Evolutionary conservation across 2,797 vertebrate species (phyloP), one percentile per base, ranked within the genome.

Genomic region (Danionella dracula): DNA sequence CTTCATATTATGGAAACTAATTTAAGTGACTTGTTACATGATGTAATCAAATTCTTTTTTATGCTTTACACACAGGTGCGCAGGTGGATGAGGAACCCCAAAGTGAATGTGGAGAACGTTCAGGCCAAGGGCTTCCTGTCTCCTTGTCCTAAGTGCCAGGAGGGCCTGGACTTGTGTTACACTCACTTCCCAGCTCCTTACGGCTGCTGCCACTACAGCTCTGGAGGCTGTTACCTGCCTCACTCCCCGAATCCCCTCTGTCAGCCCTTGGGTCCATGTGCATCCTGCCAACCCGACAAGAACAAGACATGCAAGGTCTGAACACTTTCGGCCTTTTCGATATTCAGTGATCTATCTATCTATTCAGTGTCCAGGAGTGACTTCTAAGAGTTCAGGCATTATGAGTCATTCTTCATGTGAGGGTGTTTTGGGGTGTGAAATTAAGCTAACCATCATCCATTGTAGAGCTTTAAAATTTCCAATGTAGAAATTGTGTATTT

Each of bases 81-180:
- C 57, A 84, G 94, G 81, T 99, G 95, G 95, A 97, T 97, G 87
- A 90, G 93, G 62, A 97, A 89, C 73, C 93, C 95, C 0, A 92
- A 95, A 84, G 92, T 94, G 68, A 93, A 82, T 1, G 84, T 87
- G 77, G 95, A 97, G 78, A 96, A 96, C 77, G 60, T 79, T 44
- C 89, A 93, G 56, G 88, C 86, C 1, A 81, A 92, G 77, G 80
- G 79, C 1, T 84, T 92, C 71, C 85, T 91, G 71, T 91, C 92
- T 64, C 77, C 93, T 0, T 91, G 88, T 56, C 77, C 91, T 10
- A 86, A 88, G 72, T 89, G 93, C 70, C 87, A 90, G 0, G 84
- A 91, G 9, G 81, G 90, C 2, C 82, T 92, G 0, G 93, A 94
- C 51, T 82, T 91, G 0, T 88, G 87, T 82, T 85, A 86, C 78